Conservation (phyloP, 2,113 vertebrate genomes). For the Poecile atricapillus region DNA sequence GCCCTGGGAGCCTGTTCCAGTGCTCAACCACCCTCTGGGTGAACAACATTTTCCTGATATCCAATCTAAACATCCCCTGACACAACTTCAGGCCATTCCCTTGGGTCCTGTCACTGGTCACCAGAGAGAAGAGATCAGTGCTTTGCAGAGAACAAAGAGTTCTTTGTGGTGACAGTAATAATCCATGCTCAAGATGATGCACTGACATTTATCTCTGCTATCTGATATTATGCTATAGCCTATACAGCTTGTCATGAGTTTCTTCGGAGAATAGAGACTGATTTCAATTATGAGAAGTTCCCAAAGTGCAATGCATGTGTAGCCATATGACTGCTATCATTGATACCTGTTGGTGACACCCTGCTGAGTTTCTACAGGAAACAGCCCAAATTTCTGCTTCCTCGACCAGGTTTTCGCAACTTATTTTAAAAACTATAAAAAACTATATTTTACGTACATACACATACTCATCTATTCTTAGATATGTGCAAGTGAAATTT, state of each 20-base stretch:
- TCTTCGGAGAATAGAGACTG: background rate
- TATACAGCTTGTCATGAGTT: background rate
- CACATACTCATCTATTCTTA: background rate
- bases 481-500: background rate
- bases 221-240: background rate
- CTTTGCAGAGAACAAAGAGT: background rate
- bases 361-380: background rate
- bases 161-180: background rate
- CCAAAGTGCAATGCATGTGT: background rate
- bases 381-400: background rate
- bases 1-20: background rate
- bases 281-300: background rate
- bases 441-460: background rate
- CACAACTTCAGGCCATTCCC: background rate
- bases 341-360: background rate
- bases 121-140: background rate
- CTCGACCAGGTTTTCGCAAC: background rate
- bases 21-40: fast-evolving
- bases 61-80: background rate
- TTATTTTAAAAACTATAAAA: too few relatives aligned
- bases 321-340: background rate
- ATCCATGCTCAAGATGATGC: background rate
- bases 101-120: background rate
- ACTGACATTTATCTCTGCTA: background rate
- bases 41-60: background rate